Evolutionary conservation across 2,113 vertebrate genomes (phyloP).

Genomic region (Nerophis ophidion): DNA sequence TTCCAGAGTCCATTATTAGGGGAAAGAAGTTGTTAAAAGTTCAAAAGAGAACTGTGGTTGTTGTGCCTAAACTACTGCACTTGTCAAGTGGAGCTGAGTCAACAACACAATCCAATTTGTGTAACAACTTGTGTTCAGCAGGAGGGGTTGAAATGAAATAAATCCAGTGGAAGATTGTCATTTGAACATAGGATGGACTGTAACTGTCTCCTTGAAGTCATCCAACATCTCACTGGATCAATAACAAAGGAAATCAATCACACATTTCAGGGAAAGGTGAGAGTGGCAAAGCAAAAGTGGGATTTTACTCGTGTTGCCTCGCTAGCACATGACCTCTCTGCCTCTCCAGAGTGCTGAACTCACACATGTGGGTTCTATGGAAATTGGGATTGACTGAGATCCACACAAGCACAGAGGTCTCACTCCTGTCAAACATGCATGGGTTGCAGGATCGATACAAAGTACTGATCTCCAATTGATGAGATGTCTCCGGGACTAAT

Average conservation of each 20-base stretch:
- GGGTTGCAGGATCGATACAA: constrained; percentile 55
- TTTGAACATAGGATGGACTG: constrained; percentile 9
- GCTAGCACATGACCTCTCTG: constrained; percentile 12
- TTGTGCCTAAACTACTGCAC: too few species aligned
- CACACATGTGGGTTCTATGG: constrained; percentile 32
- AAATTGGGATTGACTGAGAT: constrained; percentile 42
- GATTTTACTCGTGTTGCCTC: constrained; percentile 7
- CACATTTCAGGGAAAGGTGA: constrained; percentile 3
- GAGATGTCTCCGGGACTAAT: constrained; percentile 61
- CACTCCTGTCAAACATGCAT: constrained; percentile 57
- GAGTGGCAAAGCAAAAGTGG: not conserved
- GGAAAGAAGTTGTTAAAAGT: too few species aligned
- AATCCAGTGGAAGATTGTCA: not conserved
- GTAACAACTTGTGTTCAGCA: too few species aligned
- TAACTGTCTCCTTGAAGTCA: constrained; percentile 14
- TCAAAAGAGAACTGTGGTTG: too few species aligned
- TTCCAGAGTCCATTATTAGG: too few species aligned
- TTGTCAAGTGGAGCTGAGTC: too few species aligned
- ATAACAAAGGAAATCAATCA: constrained; percentile 13
- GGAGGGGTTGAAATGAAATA: too few species aligned
- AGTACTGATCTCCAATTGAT: constrained; percentile 68
- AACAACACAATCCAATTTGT: too few species aligned
- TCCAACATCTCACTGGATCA: constrained; percentile 18
- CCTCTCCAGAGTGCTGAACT: constrained; percentile 17
- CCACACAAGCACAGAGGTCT: constrained; percentile 42